Base-by-base conservation (phyloP, 1,140 invertebrate species). In the Heliconius himera region DNA sequence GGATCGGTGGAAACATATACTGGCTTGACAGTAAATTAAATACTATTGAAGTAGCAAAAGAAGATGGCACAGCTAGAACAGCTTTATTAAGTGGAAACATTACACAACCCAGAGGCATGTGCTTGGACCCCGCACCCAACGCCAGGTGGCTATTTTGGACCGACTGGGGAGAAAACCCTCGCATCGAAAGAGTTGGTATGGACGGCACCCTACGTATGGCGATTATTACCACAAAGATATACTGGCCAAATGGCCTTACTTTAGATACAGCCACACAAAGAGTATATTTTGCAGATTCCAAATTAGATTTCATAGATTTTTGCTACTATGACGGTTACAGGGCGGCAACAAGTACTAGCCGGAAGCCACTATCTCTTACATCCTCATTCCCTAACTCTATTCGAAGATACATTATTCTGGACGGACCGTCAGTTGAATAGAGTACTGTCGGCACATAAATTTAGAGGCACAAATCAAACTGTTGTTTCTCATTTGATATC, bases 251-350 rank as follows among this genome's bases (percentile, higher is more conserved):
- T 89, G 99, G 99, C 6, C 92, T 99, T 1, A 98, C 99, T 0
- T 92, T 99, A 20, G 99, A 99, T 89, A 98, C 98, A 9, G 97
- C 99, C 0, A 99, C 97, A 2, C 97, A 98, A 89, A 94, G 99
- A 54, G 96, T 99, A 0, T 99, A 99, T 90, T 99, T 99, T 92
- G 99, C 99, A 9, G 99, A 99, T 93, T 99, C 98, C 0, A 99
- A 99, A 89, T 92, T 99, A 18, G 99, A 99, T 89, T 99, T 99
- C 83, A 99, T 99, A 72, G 99, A 99, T 90, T 99, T 99, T 88
- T 99, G 99, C 88, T 97, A 99, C 85, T 99, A 99, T 93, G 98
- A 99, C 88, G 99, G 99, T 22, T n/a, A 97, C 96, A 0, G 97
- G 97, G 8, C 95, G 99, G 41, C 97, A 98, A 78, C 98, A 99